Evolutionary conservation across 1,140 invertebrate species (phyloP).

Genomic region (Nylanderia fulva): DNA sequence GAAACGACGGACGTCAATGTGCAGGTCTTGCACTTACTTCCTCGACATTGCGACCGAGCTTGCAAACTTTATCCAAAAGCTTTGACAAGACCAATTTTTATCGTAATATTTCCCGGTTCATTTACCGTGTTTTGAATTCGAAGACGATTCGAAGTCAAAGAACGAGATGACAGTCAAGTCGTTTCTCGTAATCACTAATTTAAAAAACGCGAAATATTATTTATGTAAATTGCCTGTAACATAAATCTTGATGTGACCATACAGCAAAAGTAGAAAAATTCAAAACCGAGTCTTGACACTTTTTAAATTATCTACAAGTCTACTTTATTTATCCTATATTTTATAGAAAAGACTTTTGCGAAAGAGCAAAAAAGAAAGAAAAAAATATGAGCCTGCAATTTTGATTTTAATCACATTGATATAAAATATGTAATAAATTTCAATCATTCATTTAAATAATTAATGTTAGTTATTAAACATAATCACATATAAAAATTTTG

Average conservation of each 20-base stretch:
- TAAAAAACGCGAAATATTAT: conserved; percentile 16
- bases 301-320: conserved; percentile 8
- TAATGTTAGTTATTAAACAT: too few relatives aligned
- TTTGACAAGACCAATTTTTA: conserved; percentile 28
- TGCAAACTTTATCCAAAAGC: background rate
- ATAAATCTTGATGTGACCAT: background rate
- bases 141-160: background rate
- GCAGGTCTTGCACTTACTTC: background rate
- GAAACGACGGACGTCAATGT: background rate
- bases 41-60: conserved; percentile 6
- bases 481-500: too few relatives aligned
- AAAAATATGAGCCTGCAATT: too few relatives aligned
- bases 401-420: too few relatives aligned
- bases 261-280: background rate
- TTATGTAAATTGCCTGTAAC: conserved; percentile 23
- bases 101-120: conserved; percentile 24
- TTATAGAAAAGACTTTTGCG: background rate
- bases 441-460: too few relatives aligned
- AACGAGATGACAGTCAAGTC: background rate
- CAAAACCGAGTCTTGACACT: background rate
- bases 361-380: background rate
- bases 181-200: background rate
- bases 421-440: too few relatives aligned
- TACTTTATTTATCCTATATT: background rate
- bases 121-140: background rate